Base-by-base conservation (phyloP, 1,140 invertebrate genomes). In the Cyphomyrmex costatus region DNA sequence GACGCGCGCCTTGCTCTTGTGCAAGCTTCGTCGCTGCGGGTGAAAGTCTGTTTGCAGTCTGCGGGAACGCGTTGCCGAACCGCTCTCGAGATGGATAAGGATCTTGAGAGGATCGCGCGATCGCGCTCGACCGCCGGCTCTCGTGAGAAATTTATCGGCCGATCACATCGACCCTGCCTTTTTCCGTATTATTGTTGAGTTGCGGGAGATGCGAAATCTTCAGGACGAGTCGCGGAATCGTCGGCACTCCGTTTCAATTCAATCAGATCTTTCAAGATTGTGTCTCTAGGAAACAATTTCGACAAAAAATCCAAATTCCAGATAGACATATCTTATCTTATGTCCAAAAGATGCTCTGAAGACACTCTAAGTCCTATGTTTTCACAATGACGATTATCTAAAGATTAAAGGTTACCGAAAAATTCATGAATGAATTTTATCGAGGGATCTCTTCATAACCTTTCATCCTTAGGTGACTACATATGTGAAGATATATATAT, bases 31-130 rank as follows among this genome's bases (percentile, higher is more conserved):
- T 71, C 76, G 70, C 12, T 66, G 88, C 73, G 88, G 36, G 90
- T 91, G 90, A 91, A 91, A 91, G 90, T 91, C 86, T 51, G 77
- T 74, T 79, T 82, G 73, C 86, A 46, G 85, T 76, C 80, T 21
- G 58, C 78, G 36, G 66, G 87, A 86, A 84, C 79, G 63, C 74
- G 63, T 53, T 33, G 83, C 85, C 46, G 82, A 87, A 88, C 89
- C 73, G 86, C 86, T 92, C 90, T 86, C 86, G 77, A 73, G 86
- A 90, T 90, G 89, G 89, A 90, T 90, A 90, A 90, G 76, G 76
- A 86, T 88, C 89, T 90, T 56, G 88, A 88, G 88, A 88, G 85
- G 88, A 90, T 90, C 89, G n/a, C n/a, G n/a, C n/a, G 89, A 90
- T 90, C 89, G 88, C 65, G 51, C 49, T 51, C 83, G 83, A 56